Evolutionary conservation across 1,140 invertebrate genomes (phyloP).

Genomic region (Zophobas atratus): DNA sequence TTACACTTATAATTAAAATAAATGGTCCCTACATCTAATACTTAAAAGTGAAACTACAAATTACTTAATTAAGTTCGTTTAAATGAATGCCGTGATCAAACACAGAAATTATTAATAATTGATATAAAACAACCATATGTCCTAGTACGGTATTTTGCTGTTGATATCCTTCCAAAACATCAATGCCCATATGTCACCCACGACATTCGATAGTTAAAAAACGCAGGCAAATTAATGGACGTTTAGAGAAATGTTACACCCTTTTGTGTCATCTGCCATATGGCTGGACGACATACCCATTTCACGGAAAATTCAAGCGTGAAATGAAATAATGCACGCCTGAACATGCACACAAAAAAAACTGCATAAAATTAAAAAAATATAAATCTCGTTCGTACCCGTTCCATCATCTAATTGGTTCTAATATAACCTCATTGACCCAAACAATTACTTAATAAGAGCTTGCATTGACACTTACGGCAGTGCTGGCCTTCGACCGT

Average conservation of each 20-base stretch:
- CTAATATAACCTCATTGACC: conserved; percentile 35
- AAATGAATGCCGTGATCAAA: too few relatives aligned
- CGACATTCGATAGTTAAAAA: conserved; percentile 42
- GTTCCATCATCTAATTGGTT: conserved; percentile 23
- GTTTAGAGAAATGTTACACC: conserved; percentile 47
- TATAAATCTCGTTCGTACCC: conserved; percentile 10
- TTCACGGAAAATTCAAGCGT: conserved; percentile 35
- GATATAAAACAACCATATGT: too few relatives aligned
- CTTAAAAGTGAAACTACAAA: too few relatives aligned
- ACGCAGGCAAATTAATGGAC: conserved; percentile 43
- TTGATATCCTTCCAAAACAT: too few relatives aligned
- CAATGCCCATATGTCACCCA: conserved; percentile 30
- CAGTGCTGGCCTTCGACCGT: conserved; percentile 5
- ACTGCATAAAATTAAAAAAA: conserved; percentile 21
- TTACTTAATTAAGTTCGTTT: too few relatives aligned
- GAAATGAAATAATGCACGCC: conserved; percentile 42
- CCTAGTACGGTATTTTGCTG: too few relatives aligned
- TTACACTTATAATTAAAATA: too few relatives aligned
- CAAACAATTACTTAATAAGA: conserved; percentile 27
- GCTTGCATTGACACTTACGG: neutral
- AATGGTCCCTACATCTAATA: too few relatives aligned
- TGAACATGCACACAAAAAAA: neutral
- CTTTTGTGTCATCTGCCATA: conserved; percentile 46
- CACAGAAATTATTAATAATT: too few relatives aligned
- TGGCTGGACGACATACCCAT: conserved; percentile 3